Evolutionary conservation across 2,888 invertebrate genomes (phyloP).

Genomic region (Desoria tigrina): DNA sequence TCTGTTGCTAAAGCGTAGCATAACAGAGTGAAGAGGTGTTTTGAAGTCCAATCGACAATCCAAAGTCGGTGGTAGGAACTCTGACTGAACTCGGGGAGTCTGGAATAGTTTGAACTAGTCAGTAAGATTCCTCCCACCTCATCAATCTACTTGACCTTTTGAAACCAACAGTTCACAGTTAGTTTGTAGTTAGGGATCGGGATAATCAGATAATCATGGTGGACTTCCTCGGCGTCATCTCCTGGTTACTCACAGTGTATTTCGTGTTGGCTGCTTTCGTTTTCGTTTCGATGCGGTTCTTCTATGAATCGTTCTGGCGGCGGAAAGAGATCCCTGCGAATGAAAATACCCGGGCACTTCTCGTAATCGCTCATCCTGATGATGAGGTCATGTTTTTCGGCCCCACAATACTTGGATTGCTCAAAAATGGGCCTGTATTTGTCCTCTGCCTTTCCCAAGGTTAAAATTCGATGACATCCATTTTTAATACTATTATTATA

Average conservation of each 20-base stretch:
- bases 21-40: too few relatives aligned
- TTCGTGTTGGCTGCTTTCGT: not conserved
- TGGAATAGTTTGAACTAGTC: too few relatives aligned
- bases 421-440: slow-evolving; percentile 69
- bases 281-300: not conserved
- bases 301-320: not conserved
- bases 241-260: not conserved
- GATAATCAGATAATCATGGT: too few relatives aligned
- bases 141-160: too few relatives aligned
- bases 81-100: too few relatives aligned
- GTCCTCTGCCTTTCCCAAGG: slow-evolving; percentile 84
- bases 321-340: slow-evolving; percentile 2
- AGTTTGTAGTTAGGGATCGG: too few relatives aligned
- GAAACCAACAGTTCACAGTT: too few relatives aligned
- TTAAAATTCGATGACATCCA: slow-evolving; percentile 58
- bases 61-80: too few relatives aligned
- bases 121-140: too few relatives aligned
- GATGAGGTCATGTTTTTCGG: slow-evolving; percentile 99
- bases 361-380: slow-evolving; percentile 89
- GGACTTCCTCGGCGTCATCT: not conserved
- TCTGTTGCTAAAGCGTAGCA: too few relatives aligned
- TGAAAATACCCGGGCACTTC: slow-evolving; percentile 13
- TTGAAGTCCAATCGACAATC: too few relatives aligned
- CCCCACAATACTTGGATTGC: slow-evolving; percentile 75
- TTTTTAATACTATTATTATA: too few relatives aligned